These are phyloP conservation scores for Neoitamus cyanurus DNA, from an alignment of 2,888 invertebrate species.

Conservation along the genomic window DNA sequence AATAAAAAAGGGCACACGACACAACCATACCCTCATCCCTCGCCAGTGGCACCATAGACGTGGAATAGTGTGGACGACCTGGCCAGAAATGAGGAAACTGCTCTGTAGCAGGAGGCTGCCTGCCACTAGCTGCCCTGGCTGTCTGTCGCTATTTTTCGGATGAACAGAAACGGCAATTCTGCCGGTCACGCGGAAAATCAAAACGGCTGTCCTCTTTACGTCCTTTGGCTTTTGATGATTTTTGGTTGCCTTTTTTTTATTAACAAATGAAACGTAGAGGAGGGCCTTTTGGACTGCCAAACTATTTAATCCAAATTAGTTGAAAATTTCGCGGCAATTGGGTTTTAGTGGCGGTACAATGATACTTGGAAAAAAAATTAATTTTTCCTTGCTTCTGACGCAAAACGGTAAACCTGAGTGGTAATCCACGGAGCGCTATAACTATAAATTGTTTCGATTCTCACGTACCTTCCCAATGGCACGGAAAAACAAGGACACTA, in stretches of 20 bases:
- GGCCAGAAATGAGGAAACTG: neutral
- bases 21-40: neutral
- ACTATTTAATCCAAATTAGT: slow-evolving; percentile 23
- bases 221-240: neutral
- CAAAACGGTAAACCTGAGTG: neutral
- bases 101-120: neutral
- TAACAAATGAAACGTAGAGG: neutral
- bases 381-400: neutral
- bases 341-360: neutral
- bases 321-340: neutral
- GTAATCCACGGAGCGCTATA: neutral
- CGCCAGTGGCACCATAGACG: neutral
- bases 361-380: neutral
- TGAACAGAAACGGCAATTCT: slow-evolving; percentile 9
- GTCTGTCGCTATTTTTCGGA: slow-evolving; percentile 17
- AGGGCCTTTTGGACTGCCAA: neutral
- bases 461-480: neutral
- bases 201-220: neutral
- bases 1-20: slow-evolving; percentile 8
- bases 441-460: neutral
- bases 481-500: neutral
- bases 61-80: neutral
- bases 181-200: slow-evolving; percentile 22
- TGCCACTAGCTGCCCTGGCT: neutral
- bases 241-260: neutral